Base-by-base conservation (phyloP, 2,113 vertebrate species). In the Regulus satrapa region DNA sequence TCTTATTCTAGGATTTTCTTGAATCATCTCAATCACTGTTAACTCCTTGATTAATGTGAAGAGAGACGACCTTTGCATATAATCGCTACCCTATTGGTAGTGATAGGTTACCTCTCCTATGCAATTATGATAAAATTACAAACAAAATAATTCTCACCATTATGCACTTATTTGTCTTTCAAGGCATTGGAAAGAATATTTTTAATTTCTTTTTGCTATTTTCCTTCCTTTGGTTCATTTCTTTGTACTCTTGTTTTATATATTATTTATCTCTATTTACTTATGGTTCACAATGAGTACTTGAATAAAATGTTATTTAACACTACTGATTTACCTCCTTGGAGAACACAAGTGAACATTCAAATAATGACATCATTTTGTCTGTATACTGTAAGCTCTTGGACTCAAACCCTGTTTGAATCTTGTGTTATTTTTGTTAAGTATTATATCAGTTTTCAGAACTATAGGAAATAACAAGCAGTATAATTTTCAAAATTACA, bases 11-110 rank as follows among this genome's bases (percentile, higher is more conserved):
- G n/a, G 14, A 32, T 75, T 75, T 92, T 81, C 41, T 66, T 24
- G 5, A 94, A 92, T 68, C 18, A 38, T 81, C 54, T 92, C 64
- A 89, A 48, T 94, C 84, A 72, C 32, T 82, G 41, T 87, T 87
- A 89, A 84, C 41, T 89, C n/a, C 76, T 85, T 92, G 77, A 92
- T 91, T 92, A 89, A 86, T 61, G 59, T 92, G 89, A 94, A 95
- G 73, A 95, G 80, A 78, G 58, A 38, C 87, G 81, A 91, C 64
- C 68, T 97, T 96, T 94, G 75, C 15, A 45, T 34, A n/a, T 72
- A 85, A 86, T 82, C 13, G 0, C 16, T 87, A 71, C 62, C 61
- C 66, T 92, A 34, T 68, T 69, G 23, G 62, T 76, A 64, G 40
- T 74, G n/a, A 52, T 63, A 67, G 41, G 25, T n/a, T 75, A 63